These are phyloP conservation scores for Micrastur ruficollis DNA, from an alignment of 2,797 vertebrate genomes.

Conservation along the genomic window DNA sequence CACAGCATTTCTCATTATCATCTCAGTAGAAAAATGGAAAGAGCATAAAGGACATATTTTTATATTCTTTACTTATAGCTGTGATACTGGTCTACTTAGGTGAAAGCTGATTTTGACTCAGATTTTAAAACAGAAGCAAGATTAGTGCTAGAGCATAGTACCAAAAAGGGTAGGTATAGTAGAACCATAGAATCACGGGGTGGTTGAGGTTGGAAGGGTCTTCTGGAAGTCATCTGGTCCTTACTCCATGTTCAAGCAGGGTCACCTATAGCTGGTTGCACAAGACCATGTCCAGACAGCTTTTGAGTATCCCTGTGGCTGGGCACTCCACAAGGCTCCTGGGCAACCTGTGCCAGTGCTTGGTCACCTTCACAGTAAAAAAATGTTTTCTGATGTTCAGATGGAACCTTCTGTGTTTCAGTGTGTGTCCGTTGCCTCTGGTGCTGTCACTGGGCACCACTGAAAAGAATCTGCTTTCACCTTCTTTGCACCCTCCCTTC, in stretches of 20 bases:
- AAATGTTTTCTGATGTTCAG: neutral
- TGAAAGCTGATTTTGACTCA: neutral
- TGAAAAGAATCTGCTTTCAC: neutral
- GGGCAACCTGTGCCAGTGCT: neutral
- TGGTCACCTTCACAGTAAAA: neutral
- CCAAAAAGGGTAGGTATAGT: neutral
- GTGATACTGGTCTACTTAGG: neutral
- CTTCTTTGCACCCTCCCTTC: neutral
- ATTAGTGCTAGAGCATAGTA: neutral
- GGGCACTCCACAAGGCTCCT: no score
- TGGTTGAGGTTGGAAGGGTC: neutral
- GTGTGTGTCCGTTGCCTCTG: neutral
- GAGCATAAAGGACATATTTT: neutral
- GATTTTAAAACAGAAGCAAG: neutral
- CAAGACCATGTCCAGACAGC: neutral
- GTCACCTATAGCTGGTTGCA: neutral
- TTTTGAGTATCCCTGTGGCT: neutral
- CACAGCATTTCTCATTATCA: neutral
- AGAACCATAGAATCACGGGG: neutral
- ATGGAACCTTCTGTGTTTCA: neutral
- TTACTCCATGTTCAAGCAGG: neutral
- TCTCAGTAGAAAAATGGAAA: neutral
- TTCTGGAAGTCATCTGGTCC: neutral
- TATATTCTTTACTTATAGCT: neutral
- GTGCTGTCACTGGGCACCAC: neutral